Evolutionary conservation across 2,888 invertebrate species (phyloP).

Genomic region (Aphodius granarius): DNA sequence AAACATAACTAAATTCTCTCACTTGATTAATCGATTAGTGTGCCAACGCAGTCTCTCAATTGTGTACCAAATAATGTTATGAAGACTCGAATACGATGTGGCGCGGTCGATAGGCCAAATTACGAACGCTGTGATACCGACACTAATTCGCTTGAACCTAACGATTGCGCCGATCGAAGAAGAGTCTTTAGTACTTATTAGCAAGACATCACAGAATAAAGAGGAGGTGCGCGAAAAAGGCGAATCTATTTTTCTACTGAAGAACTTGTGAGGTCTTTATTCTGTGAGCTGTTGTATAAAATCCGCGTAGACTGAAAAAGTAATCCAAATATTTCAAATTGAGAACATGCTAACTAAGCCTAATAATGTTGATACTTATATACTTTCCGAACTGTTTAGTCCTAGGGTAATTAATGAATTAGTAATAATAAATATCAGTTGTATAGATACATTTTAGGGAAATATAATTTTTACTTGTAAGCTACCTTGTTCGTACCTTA

Average conservation of each 20-base stretch:
- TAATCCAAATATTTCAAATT: not conserved
- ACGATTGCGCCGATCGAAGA: not conserved
- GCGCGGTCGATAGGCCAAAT: not conserved
- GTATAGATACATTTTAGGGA: not conserved
- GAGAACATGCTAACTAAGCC: conserved; percentile 4
- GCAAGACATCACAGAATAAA: conserved; percentile 8
- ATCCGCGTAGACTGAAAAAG: conserved; percentile 2
- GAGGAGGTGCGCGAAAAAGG: not conserved
- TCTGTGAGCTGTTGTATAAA: not conserved
- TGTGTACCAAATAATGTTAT: not conserved
- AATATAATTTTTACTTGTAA: not conserved
- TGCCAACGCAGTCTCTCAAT: not conserved
- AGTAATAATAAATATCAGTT: not conserved
- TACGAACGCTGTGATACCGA: conserved; percentile 12
- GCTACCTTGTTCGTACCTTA: not conserved
- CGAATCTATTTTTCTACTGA: not conserved
- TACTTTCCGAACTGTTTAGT: conserved; percentile 2
- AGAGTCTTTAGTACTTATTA: not conserved
- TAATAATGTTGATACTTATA: conserved; percentile 15
- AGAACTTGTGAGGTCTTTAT: not conserved
- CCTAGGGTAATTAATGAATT: not conserved
- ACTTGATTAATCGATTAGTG: not conserved
- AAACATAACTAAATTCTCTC: not conserved
- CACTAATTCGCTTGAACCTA: not conserved
- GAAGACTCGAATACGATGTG: not conserved